These are phyloP conservation scores for Sialis fuliginosa DNA, from an alignment of 2,888 invertebrate species.

Conservation along the genomic window DNA sequence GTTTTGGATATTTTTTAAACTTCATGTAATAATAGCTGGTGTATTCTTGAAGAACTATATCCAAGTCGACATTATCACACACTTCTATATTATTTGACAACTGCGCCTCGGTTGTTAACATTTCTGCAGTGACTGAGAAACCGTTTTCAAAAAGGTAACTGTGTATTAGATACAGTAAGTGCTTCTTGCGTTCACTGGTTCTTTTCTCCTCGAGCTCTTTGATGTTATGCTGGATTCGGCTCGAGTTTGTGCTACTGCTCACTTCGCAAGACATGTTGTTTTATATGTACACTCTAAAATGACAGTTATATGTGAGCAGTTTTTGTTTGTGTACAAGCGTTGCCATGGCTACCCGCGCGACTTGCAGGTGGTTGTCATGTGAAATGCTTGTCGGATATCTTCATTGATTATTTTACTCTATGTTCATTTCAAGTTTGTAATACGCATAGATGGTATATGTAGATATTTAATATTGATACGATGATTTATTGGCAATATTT, in stretches of 20 bases:
- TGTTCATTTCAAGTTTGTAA: too few relatives aligned
- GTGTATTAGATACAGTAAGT: conserved; percentile 43
- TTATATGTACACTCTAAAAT: too few relatives aligned
- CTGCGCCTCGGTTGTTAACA: conserved; percentile 52
- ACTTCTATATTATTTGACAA: conserved; percentile 50
- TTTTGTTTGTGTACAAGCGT: too few relatives aligned
- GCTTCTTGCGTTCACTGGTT: conserved; percentile 22
- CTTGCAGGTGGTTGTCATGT: too few relatives aligned
- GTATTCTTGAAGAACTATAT: conserved; percentile 76
- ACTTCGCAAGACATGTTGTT: not conserved
- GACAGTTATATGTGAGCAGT: too few relatives aligned
- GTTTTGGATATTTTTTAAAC: conserved; percentile 73
- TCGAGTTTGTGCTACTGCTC: not conserved
- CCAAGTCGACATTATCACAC: conserved; percentile 85
- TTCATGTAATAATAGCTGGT: conserved; percentile 70
- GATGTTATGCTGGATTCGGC: not conserved
- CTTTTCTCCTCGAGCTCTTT: conserved; percentile 18
- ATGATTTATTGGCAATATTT: too few relatives aligned
- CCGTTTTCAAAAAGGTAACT: conserved; percentile 51
- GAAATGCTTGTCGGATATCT: too few relatives aligned
- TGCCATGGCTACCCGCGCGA: too few relatives aligned
- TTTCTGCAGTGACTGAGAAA: conserved; percentile 40
- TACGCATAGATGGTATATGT: too few relatives aligned
- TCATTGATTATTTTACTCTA: too few relatives aligned
- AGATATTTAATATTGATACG: too few relatives aligned